Evolutionary conservation across 2,113 vertebrate species (phyloP), one percentile per base, ranked within the genome.

Genomic region (Brachirus orientalis): DNA sequence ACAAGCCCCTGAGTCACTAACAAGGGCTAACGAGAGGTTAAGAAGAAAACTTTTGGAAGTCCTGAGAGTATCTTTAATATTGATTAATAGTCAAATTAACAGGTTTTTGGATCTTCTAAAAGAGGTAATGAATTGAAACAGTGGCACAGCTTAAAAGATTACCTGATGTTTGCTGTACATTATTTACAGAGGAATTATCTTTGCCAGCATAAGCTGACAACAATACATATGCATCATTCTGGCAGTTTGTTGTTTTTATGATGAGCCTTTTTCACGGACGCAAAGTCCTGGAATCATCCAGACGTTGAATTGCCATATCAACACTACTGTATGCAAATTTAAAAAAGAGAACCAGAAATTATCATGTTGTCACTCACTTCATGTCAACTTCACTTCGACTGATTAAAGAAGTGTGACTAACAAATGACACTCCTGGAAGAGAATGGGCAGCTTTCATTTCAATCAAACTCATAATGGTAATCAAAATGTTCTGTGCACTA

Each of bases 1-100:
- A 0, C 46, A 70, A 17, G 38, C 64, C 45, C 60, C 28, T 38
- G 63, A 75, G 53, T 75, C 52, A 8, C 77, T 82, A 66, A 83
- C 68, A 85, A 69, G 76, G 79, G 77, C 77, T 86, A 86, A 88
- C 54, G 41, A 83, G 77, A 81, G 88, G 85, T 86, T 80, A 87
- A 88, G 57, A 68, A 64, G 73, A 70, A 67, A 73, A 76, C 35
- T 72, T 88, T 76, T 48, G 38, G 64, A 64, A 20, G 58, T 77
- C 78, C 58, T 33, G 58, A 63, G 77, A 80, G 69, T 40, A 79
- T 80, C 62, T 73, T 72, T 74, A 77, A 61, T 75, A 85, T 81
- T 80, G 79, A 89, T 84, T 84, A 77, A 76, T 58, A 72, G 68
- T 82, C 70, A 80, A 55, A 78, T 63, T 36, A 73, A 71, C 51